phyloP scores from a whole-genome alignment of 2,888 invertebrate species.

The Lepetodrilus schrolli region DNA sequence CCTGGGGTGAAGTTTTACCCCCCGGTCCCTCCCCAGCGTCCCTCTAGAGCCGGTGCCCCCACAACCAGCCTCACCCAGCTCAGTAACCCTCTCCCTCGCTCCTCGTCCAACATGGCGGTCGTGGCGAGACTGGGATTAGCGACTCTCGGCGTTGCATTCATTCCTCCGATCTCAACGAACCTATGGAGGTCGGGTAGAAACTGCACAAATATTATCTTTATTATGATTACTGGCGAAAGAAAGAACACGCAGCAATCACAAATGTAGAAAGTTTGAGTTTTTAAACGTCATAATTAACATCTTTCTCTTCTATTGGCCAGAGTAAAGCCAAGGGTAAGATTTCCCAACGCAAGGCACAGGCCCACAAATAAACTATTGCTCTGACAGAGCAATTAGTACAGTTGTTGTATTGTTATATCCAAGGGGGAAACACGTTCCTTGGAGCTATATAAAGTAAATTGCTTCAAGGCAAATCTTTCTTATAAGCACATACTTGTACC shows the following conservation, averaged over 20 bases:
- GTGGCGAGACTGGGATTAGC: slow-evolving; percentile 20
- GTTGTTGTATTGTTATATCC: background rate
- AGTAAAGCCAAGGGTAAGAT: slow-evolving; percentile 10
- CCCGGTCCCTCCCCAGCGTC: slow-evolving; percentile 21
- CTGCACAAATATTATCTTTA: slow-evolving; percentile 10
- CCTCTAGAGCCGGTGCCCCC: background rate
- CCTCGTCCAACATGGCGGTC: slow-evolving; percentile 24
- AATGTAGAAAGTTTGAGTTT: background rate
- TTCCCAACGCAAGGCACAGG: background rate
- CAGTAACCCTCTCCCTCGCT: background rate
- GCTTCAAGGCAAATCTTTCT: slow-evolving; percentile 2
- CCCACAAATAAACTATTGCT: slow-evolving; percentile 2
- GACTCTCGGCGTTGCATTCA: background rate
- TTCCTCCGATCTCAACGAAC: slow-evolving; percentile 14
- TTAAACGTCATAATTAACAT: background rate
- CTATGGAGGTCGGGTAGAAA: slow-evolving; percentile 14
- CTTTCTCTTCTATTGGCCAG: slow-evolving; percentile 2
- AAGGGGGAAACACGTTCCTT: background rate
- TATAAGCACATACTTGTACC: background rate
- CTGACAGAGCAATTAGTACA: background rate
- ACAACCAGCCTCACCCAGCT: background rate
- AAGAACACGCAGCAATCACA: background rate
- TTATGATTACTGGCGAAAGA: background rate
- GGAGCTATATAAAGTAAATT: background rate
- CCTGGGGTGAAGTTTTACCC: background rate